These are phyloP conservation scores for Anser cygnoides DNA, from an alignment of 2,113 vertebrate species.

Conservation along the genomic window DNA sequence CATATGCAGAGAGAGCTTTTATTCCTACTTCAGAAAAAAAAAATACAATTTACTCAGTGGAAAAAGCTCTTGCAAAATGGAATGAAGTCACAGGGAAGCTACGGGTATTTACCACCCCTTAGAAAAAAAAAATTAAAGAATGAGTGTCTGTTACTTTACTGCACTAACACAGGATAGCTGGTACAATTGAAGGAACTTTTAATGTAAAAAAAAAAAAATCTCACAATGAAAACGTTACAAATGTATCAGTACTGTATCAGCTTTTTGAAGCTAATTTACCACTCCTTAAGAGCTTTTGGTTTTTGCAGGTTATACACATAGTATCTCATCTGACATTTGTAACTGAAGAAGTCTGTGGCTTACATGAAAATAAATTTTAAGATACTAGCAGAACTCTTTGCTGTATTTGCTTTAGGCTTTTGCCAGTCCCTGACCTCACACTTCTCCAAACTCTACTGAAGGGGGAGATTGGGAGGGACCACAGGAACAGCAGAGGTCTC, in stretches of 20 bases:
- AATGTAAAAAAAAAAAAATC: not conserved
- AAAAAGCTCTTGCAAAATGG: not conserved
- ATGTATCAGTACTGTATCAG: not conserved
- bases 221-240: not conserved
- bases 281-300: not conserved
- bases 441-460: not conserved
- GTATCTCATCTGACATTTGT: not conserved
- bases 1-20: not conserved
- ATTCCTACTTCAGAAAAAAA: not conserved
- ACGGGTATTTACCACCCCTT: too few relatives aligned
- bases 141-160: not conserved
- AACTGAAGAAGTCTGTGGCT: not conserved
- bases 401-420: not conserved
- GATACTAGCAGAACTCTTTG: not conserved
- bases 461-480: too few relatives aligned
- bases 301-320: not conserved
- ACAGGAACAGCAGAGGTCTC: too few relatives aligned
- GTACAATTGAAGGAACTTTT: not conserved
- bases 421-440: not conserved
- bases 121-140: not conserved
- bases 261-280: not conserved
- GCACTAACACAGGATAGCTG: not conserved
- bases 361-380: not conserved
- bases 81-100: not conserved
- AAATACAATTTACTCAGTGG: not conserved